Conservation (phyloP, 2,888 invertebrate species). For the Melinaea marsaeus region DNA sequence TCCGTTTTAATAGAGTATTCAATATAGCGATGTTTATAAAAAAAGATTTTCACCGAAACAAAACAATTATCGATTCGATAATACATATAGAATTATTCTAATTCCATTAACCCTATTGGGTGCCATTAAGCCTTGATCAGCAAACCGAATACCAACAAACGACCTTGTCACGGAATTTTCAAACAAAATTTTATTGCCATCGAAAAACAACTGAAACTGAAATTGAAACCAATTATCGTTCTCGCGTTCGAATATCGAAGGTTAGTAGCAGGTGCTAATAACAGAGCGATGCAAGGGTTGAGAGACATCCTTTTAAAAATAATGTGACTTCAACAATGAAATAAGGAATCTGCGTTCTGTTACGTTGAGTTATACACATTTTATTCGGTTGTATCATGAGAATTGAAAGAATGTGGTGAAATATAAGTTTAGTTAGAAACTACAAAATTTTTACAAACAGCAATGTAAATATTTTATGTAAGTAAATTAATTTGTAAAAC, state of each 20-base stretch:
- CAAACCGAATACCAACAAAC: constrained; percentile 9
- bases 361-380: too few relatives aligned
- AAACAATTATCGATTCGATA: too few relatives aligned
- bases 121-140: constrained; percentile 6
- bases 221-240: constrained; percentile 73
- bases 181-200: constrained; percentile 68
- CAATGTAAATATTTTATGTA: background rate
- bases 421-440: too few relatives aligned
- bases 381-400: too few relatives aligned
- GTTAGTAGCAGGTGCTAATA: constrained; percentile 69
- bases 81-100: too few relatives aligned
- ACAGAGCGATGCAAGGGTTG: constrained; percentile 39
- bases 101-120: background rate
- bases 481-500: background rate
- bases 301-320: constrained; percentile 33
- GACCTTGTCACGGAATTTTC: constrained; percentile 30
- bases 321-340: too few relatives aligned
- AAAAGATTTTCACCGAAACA: too few relatives aligned
- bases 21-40: too few relatives aligned
- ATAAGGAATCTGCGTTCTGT: too few relatives aligned
- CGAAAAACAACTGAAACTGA: constrained; percentile 54
- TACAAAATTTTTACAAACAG: background rate
- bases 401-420: too few relatives aligned
- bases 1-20: too few relatives aligned
- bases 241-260: constrained; percentile 67